Percentiles rank a stretch among this genome's conserved stretches.
Conservation (phyloP, 2,888 invertebrate genomes). For the Branchellion lobata region DNA sequence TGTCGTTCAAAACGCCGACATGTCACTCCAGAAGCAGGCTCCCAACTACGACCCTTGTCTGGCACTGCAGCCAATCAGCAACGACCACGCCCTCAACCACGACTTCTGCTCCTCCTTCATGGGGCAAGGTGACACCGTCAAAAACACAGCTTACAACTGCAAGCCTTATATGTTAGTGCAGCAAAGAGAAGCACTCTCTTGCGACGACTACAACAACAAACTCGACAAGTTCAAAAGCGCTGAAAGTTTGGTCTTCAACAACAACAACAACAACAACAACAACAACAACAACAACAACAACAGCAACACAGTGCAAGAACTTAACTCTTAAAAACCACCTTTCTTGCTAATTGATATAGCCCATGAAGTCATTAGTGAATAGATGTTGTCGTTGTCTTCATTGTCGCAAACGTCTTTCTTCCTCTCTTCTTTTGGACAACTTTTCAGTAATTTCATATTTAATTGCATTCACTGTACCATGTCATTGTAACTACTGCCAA, state of each 20-base stretch:
- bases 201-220: background rate
- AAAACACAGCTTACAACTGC: background rate
- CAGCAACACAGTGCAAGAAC: background rate
- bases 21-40: background rate
- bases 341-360: background rate
- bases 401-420: background rate
- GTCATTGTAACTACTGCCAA: too few species aligned
- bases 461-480: too few species aligned
- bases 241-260: background rate
- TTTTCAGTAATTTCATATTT: background rate
- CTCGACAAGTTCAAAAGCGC: background rate
- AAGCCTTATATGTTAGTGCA: background rate
- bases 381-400: constrained; percentile 13
- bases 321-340: background rate
- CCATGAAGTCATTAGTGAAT: background rate
- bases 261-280: background rate
- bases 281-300: background rate
- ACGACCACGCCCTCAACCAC: background rate
- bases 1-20: constrained; percentile 16
- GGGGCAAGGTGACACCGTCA: background rate
- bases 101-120: background rate
- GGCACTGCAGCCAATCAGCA: background rate
- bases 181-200: background rate
- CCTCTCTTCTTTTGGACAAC: background rate
- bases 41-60: constrained; percentile 11